Evolutionary conservation across 1,140 invertebrate species (phyloP).

Genomic region (Campoletis sonorensis): DNA sequence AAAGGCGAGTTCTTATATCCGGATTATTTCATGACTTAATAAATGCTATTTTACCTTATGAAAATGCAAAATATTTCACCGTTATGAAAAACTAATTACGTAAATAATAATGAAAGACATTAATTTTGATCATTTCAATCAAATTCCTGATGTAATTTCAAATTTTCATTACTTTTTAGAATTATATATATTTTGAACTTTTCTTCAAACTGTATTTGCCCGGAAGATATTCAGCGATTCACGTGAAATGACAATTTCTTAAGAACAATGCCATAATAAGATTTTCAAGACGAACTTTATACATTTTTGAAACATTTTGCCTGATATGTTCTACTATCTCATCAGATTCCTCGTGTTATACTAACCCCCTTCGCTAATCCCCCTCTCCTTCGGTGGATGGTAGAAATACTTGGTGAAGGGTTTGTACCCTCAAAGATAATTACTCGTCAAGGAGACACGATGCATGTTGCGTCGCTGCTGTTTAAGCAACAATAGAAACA

Average conservation of each 20-base stretch:
- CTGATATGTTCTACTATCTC: background rate
- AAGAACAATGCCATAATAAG: background rate
- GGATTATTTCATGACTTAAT: no score
- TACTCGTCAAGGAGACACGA: background rate
- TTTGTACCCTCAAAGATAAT: background rate
- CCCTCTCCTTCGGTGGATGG: background rate
- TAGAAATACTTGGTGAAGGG: background rate
- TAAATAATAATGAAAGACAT: no score
- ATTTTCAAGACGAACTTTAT: background rate
- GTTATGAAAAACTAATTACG: no score
- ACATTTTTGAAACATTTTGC: background rate
- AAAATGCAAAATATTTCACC: no score
- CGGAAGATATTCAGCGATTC: background rate
- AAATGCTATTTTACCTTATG: no score
- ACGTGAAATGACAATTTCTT: background rate
- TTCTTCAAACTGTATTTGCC: background rate
- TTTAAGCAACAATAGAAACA: background rate
- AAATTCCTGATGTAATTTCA: background rate
- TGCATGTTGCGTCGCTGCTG: background rate
- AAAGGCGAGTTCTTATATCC: no score
- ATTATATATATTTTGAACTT: background rate
- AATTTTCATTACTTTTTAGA: background rate
- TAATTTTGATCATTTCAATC: no score
- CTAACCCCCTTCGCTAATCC: background rate
- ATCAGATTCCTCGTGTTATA: no score